phyloP scores from a whole-genome alignment of 2,113 vertebrate species.

The Plecturocebus donacophilus region DNA sequence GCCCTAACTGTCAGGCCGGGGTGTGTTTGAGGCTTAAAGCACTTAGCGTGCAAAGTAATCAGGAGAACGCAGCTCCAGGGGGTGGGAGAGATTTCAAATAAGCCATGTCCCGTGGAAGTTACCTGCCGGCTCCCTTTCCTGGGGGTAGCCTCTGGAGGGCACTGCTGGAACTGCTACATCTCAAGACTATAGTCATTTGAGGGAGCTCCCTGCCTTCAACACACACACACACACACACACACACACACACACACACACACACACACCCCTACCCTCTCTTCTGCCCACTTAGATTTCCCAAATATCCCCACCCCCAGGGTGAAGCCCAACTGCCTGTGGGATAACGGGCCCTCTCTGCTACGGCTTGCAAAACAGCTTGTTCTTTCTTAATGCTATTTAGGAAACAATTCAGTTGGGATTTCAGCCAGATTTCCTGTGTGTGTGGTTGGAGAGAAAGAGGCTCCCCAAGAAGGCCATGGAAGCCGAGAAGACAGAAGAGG shows the following conservation, averaged over 20 bases:
- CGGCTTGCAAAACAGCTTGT: slow-evolving; percentile 58
- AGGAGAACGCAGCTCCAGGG: not conserved
- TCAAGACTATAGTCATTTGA: not conserved
- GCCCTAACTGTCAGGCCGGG: not conserved
- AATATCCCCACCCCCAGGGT: not conserved
- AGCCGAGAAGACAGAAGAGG: not conserved
- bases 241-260: not conserved
- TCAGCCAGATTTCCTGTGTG: slow-evolving; percentile 59
- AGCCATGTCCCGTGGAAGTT: not conserved
- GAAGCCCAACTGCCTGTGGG: slow-evolving; percentile 56
- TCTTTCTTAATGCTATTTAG: slow-evolving; percentile 58
- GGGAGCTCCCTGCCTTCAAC: no score
- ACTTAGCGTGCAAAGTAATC: not conserved
- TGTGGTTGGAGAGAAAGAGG: not conserved
- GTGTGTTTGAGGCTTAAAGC: not conserved
- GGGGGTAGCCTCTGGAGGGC: not conserved
- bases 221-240: no score
- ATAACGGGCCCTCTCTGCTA: slow-evolving; percentile 47
- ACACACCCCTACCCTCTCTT: not conserved
- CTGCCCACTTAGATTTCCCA: not conserved
- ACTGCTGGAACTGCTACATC: not conserved
- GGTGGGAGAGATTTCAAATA: not conserved
- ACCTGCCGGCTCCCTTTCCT: not conserved
- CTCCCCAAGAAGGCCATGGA: not conserved
- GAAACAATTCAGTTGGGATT: slow-evolving; percentile 72